Evolutionary conservation across 2,888 invertebrate species (phyloP).

Genomic region (Scaptomyza cyrtandrae): DNA sequence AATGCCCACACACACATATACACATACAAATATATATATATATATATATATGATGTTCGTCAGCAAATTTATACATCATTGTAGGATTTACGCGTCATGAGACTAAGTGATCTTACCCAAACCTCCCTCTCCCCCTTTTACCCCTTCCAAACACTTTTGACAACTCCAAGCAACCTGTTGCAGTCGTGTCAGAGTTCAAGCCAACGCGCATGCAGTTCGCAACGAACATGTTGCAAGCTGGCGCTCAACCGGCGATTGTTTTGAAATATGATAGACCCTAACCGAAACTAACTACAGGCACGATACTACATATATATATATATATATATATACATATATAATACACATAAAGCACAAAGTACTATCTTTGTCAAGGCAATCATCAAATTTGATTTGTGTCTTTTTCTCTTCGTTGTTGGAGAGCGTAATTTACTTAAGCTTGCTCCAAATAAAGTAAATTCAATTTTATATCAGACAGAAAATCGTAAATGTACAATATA

Average conservation of each 20-base stretch:
- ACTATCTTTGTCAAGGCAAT: slow-evolving; percentile 23
- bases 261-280: slow-evolving; percentile 6
- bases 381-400: slow-evolving; percentile 20
- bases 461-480: slow-evolving; percentile 46
- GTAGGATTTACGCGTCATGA: slow-evolving; percentile 13
- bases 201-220: slow-evolving; percentile 20
- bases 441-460: slow-evolving; percentile 52
- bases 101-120: background rate
- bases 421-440: slow-evolving; percentile 39
- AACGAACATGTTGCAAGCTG: slow-evolving; percentile 38
- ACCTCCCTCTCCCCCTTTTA: background rate
- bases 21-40: background rate
- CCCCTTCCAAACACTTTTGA: background rate
- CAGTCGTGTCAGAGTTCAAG: slow-evolving; percentile 50
- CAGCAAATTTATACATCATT: slow-evolving; percentile 15
- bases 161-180: slow-evolving; percentile 44
- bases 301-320: no score
- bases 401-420: slow-evolving; percentile 1
- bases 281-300: background rate
- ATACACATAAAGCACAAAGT: background rate
- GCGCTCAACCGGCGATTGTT: slow-evolving; percentile 13
- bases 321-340: background rate
- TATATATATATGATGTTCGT: slow-evolving; percentile 6
- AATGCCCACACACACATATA: background rate
- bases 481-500: slow-evolving; percentile 35